Percentiles rank a stretch among this genome's conserved stretches.
Evolutionary conservation across 2,797 vertebrate genomes (phyloP).

Genomic region (Microctenopoma stevenorrisi): DNA sequence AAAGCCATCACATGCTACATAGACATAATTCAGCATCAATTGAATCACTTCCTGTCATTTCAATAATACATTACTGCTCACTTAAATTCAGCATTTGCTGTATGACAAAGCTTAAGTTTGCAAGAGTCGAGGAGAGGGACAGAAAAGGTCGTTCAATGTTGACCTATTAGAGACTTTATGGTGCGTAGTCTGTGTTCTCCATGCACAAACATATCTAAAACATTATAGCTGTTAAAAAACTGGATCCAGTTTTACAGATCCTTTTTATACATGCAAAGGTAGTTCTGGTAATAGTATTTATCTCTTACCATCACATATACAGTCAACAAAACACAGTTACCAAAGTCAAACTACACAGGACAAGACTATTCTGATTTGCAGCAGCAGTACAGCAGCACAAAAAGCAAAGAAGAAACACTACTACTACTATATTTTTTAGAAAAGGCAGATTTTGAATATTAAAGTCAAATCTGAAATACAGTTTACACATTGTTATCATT

Average conservation of each 20-base stretch:
- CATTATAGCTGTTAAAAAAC: conserved; percentile 4
- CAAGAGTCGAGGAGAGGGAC: conserved; percentile 14
- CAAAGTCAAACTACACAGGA: neutral
- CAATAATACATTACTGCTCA: conserved; percentile 39
- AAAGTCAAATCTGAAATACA: too few species aligned
- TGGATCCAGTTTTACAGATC: neutral
- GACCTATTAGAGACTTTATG: conserved; percentile 12
- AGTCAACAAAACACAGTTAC: neutral
- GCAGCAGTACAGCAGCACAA: conserved; percentile 3
- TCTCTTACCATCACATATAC: neutral
- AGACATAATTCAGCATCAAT: conserved; percentile 56
- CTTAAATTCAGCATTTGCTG: conserved; percentile 26
- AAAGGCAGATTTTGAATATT: too few species aligned
- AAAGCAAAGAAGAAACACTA: neutral
- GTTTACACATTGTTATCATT: too few species aligned
- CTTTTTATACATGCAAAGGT: conserved; percentile 1
- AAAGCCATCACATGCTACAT: conserved; percentile 46
- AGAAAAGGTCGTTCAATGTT: conserved; percentile 7
- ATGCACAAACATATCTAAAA: conserved; percentile 17
- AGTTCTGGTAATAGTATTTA: neutral
- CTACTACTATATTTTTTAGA: too few species aligned
- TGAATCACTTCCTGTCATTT: conserved; percentile 60
- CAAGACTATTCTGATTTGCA: neutral
- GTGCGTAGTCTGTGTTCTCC: neutral
- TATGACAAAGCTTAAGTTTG: conserved; percentile 24